These are phyloP conservation scores for Argyrosomus regius DNA, from an alignment of 2,797 vertebrate species.

Conservation along the genomic window DNA sequence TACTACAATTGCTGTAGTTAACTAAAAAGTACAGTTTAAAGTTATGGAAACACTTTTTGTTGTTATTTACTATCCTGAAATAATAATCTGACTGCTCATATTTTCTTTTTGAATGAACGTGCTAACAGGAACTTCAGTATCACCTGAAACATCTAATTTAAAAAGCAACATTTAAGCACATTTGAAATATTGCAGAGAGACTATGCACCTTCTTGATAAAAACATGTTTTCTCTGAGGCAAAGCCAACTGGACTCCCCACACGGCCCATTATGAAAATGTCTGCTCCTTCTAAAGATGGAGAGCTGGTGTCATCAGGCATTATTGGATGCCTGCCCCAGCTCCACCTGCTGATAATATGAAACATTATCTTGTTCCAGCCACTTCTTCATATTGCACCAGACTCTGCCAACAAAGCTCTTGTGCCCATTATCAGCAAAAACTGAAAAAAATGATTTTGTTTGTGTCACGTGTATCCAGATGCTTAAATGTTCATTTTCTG, in stretches of 20 bases:
- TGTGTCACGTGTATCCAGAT: background rate
- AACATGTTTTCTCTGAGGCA: slow-evolving; percentile 12
- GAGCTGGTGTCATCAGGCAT: slow-evolving; percentile 31
- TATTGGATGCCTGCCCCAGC: slow-evolving; percentile 17
- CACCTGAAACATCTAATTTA: background rate
- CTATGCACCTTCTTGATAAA: background rate
- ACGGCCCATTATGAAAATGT: slow-evolving; percentile 20
- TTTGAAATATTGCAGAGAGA: slow-evolving; percentile 6
- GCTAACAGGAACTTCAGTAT: background rate
- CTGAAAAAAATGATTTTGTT: background rate
- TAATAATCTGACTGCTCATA: background rate
- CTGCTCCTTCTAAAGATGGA: slow-evolving; percentile 43
- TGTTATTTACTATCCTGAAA: background rate
- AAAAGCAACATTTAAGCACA: background rate
- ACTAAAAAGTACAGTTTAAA: too few species aligned
- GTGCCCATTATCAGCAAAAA: background rate
- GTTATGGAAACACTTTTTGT: background rate
- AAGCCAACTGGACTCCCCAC: slow-evolving; percentile 32
- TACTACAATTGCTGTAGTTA: background rate
- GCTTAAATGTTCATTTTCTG: background rate
- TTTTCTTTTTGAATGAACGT: background rate
- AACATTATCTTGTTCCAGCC: slow-evolving; percentile 17
- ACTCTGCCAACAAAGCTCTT: background rate
- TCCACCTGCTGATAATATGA: slow-evolving; percentile 34
- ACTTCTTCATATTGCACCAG: slow-evolving; percentile 8